Evolutionary conservation across 2,888 invertebrate genomes (phyloP), one percentile per base, ranked within the genome.

Genomic region (Orchesella flavescens): DNA sequence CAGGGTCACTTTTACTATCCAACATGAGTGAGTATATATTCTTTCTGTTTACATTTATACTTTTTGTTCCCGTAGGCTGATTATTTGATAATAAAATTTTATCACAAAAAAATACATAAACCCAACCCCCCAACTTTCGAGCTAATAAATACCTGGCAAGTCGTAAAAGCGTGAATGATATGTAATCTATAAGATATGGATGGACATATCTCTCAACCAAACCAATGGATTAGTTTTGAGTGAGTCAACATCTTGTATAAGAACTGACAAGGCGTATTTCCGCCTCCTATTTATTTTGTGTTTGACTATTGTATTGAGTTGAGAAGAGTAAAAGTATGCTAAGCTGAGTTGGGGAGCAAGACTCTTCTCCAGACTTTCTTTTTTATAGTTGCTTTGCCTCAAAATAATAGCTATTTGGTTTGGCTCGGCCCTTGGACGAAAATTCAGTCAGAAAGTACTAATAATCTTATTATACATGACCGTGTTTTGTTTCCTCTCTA

Each of bases 71-170:
- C 17, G 57, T 10, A 17, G 3, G 21, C 21, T 17, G 17, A 21
- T 59, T 15, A 59, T 59, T 15, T 59, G 59, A 59, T 59, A 59
- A 59, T 59, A 59, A 59, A 59, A 59, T 59, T 59, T 59, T 59
- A 59, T 59, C 59, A 59, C 59, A 19, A 59, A 59, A 34, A 34
- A 34, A 34, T 34, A 19, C 59, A 17, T 19, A 17, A 17, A 34
- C 34, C 34, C 34, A 34, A 34, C 34, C n/a, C 57, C n/a, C n/a
- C 17, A 59, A 15, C 3, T 19, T n/a, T 10, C 10, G 4, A 3
- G 53, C 2, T 59, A 59, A 59, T 59, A 59, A 59, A 59, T 59
- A 59, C 9, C 12, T 19, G 17, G 53, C 13, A n/a, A 53, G 4
- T 53, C n/a, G 13, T 53, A 19, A 19, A n/a, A 15, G 21, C 59